phyloP scores from a whole-genome alignment of 2,888 invertebrate species.

The Leptura quadrifasciata region DNA sequence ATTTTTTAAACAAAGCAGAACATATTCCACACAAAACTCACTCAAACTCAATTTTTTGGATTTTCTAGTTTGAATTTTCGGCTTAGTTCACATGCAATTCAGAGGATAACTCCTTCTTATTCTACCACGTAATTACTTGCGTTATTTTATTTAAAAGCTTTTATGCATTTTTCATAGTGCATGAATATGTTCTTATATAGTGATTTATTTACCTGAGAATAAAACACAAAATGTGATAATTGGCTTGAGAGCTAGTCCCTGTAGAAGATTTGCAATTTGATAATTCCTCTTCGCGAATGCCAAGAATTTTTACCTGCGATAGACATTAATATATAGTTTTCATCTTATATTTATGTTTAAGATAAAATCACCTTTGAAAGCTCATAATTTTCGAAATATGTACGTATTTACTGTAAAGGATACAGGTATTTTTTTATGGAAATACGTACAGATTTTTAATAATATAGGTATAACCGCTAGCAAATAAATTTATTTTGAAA shows the following conservation, averaged over 20 bases:
- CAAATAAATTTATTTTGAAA: too few relatives aligned
- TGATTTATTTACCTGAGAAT: neutral
- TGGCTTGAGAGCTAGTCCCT: conserved; percentile 7
- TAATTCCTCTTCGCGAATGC: neutral
- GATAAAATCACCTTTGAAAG: neutral
- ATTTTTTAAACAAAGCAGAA: too few relatives aligned
- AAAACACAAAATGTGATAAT: neutral
- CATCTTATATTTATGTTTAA: neutral
- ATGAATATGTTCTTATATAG: neutral
- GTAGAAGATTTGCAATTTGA: neutral
- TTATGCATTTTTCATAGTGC: neutral
- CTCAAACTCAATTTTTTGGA: too few relatives aligned
- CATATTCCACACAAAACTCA: too few relatives aligned
- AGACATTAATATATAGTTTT: neutral
- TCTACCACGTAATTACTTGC: neutral
- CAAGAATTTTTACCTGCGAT: conserved; percentile 3
- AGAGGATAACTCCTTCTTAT: too few relatives aligned
- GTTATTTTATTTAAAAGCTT: neutral
- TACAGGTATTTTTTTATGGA: neutral
- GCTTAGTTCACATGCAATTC: neutral
- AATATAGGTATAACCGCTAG: too few relatives aligned
- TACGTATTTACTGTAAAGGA: neutral
- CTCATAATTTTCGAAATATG: neutral
- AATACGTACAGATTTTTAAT: too few relatives aligned
- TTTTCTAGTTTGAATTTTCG: too few relatives aligned